A percentile compares a stretch with the other conserved stretches of the same genome.
Conservation (phyloP, 2,888 invertebrate species). For the Chymomyza fuscimana region DNA sequence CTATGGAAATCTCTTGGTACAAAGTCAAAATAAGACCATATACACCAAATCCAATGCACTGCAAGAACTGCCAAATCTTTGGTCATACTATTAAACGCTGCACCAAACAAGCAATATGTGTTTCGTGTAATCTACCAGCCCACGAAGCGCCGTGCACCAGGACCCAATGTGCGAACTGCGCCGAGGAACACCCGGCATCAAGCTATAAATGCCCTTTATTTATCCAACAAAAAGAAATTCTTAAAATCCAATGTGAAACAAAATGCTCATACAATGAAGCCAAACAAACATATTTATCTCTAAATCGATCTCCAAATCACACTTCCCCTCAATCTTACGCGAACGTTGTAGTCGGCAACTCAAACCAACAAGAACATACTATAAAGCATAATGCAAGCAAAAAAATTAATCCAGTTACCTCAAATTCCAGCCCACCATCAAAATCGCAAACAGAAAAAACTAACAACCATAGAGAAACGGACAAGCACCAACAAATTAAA, state of each 20-base stretch:
- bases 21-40: constrained; percentile 9
- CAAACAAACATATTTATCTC: too few species aligned
- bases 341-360: too few species aligned
- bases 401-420: too few species aligned
- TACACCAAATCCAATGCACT: constrained; percentile 14
- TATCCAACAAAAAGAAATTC: constrained; percentile 3
- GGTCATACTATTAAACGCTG: background rate
- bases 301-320: too few species aligned
- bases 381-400: too few species aligned
- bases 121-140: background rate
- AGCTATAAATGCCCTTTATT: constrained; percentile 5
- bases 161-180: constrained; percentile 13
- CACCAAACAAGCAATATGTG: background rate
- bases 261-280: too few species aligned
- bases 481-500: background rate
- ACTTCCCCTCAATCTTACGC: too few species aligned
- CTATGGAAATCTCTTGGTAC: constrained; percentile 11
- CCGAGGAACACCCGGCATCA: constrained; percentile 1
- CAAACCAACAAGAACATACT: too few species aligned
- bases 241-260: background rate
- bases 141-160: background rate
- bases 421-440: background rate
- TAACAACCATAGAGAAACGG: background rate
- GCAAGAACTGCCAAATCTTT: constrained; percentile 8
- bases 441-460: background rate